These are phyloP conservation scores for Climacteris rufus DNA, from an alignment of 2,113 vertebrate species.

Conservation along the genomic window DNA sequence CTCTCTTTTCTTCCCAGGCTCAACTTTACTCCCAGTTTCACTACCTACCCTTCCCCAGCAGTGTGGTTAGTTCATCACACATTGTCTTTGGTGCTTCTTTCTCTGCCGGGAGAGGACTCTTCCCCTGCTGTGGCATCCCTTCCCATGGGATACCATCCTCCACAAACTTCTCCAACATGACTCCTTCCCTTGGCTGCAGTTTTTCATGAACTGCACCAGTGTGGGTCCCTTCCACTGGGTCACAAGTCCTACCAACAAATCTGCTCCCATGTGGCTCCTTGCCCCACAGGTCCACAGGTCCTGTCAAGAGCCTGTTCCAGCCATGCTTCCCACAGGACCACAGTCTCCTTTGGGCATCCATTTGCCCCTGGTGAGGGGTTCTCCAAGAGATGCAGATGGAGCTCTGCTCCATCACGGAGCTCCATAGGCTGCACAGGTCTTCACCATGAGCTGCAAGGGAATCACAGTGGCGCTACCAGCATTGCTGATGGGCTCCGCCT, in stretches of 20 bases:
- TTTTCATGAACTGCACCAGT: background rate
- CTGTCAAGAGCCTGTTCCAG: background rate
- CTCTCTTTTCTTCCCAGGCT: background rate
- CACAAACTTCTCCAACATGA: background rate
- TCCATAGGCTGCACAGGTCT: background rate
- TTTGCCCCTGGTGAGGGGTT: too few relatives aligned
- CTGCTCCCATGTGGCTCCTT: background rate
- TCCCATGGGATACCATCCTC: background rate
- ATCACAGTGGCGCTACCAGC: rapidly evolving
- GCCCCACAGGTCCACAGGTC: background rate
- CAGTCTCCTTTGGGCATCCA: background rate
- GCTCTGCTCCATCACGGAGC: background rate
- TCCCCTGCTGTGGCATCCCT: background rate
- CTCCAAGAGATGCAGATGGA: background rate
- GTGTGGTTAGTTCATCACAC: background rate
- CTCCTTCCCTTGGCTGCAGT: background rate
- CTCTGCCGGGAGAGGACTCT: background rate
- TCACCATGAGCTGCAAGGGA: background rate
- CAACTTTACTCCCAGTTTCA: background rate
- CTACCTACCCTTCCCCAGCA: background rate
- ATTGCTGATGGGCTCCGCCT: rapidly evolving
- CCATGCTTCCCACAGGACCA: background rate
- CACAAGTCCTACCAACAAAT: background rate
- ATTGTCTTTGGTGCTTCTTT: background rate
- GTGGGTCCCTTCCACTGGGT: background rate